These are phyloP conservation scores for Lochmaea capreae DNA, from an alignment of 2,888 invertebrate genomes.

Conservation along the genomic window DNA sequence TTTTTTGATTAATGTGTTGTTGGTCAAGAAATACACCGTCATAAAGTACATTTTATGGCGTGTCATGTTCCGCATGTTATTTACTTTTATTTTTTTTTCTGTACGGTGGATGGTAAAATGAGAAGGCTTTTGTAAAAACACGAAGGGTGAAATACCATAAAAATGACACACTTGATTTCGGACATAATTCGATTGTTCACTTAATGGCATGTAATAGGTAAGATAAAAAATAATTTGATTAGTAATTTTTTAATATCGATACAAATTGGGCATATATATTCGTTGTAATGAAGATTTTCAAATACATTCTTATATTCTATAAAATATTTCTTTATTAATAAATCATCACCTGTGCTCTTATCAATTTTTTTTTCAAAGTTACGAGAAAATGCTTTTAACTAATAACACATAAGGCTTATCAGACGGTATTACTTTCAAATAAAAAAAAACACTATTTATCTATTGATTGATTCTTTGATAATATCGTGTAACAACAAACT, in stretches of 20 bases:
- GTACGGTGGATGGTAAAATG: conserved; percentile 22
- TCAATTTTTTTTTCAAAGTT: no score
- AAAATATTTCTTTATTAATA: no score
- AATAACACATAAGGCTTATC: no score
- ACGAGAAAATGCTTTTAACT: no score
- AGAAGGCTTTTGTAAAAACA: conserved; percentile 28
- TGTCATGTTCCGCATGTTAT: conserved; percentile 42
- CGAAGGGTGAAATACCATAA: conserved; percentile 16
- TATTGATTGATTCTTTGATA: no score
- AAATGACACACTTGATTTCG: conserved; percentile 11
- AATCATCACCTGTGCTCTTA: no score
- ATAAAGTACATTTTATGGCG: conserved; percentile 58
- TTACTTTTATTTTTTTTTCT: conserved; percentile 37
- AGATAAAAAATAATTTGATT: neutral
- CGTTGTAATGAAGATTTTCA: no score
- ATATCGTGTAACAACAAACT: no score
- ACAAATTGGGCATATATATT: no score
- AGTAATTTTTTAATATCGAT: neutral
- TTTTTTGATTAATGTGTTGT: conserved; percentile 62
- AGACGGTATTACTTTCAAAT: no score
- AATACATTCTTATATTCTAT: no score
- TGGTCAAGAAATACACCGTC: conserved; percentile 60
- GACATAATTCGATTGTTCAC: neutral
- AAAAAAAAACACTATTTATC: no score
- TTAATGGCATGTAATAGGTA: neutral